Evolutionary conservation across 2,797 vertebrate genomes (phyloP).

Genomic region (Choloepus didactylus): DNA sequence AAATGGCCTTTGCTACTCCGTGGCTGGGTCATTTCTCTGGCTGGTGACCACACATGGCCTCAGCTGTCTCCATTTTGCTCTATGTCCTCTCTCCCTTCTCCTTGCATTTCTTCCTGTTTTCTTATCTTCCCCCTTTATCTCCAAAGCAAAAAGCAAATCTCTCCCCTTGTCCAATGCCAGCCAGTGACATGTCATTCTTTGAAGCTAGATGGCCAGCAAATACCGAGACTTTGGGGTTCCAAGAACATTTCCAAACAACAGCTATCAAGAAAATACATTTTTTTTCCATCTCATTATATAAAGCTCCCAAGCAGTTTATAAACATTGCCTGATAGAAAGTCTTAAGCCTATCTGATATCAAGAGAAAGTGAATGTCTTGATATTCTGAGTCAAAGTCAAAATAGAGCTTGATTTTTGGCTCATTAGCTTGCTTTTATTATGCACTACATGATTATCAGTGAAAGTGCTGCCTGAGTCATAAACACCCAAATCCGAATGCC

Average conservation of each 20-base stretch:
- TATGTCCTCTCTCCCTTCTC: not conserved
- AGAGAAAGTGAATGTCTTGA: conserved; percentile 13
- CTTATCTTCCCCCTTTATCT: not conserved
- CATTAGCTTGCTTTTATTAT: not conserved
- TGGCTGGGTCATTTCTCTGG: not conserved
- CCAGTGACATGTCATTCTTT: not conserved
- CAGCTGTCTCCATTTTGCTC: not conserved
- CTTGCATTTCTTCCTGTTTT: not conserved
- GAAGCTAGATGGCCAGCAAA: not conserved
- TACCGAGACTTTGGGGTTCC: not conserved
- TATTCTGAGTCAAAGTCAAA: conserved; percentile 35
- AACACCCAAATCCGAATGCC: not conserved
- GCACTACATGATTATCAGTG: not conserved
- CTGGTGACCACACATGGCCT: not conserved
- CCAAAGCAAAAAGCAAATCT: not conserved
- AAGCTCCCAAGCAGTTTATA: not conserved
- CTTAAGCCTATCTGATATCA: not conserved
- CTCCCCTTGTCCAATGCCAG: not conserved
- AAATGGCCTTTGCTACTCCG: not conserved
- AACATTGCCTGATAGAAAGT: not conserved
- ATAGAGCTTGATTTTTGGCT: not conserved
- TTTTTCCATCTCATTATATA: not conserved
- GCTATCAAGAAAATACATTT: not conserved
- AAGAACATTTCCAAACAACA: conserved; percentile 25
- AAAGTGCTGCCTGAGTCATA: not conserved